Evolutionary conservation across 2,113 vertebrate species (phyloP), one percentile per base, ranked within the genome.

Genomic region (Hassar affinis): DNA sequence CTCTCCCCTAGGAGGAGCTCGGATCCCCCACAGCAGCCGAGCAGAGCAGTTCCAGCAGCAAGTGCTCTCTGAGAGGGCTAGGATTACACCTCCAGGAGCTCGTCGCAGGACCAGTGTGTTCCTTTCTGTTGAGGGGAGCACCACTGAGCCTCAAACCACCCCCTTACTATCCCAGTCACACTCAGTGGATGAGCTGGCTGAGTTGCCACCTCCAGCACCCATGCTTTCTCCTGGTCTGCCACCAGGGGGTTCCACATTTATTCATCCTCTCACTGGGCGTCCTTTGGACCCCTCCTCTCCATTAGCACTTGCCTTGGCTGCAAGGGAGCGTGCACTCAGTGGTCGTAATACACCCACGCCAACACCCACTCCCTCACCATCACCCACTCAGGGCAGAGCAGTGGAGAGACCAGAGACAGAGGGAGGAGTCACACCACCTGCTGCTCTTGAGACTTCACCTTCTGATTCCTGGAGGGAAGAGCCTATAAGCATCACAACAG

Each of bases 251-350:
- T 95, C 95, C 79, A 98, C 97, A 4, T 99, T 99, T 94, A 98
- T 98, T 87, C 98, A 99, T 90, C 97, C 97, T 0, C 95, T 99
- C 42, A 99, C 97, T 0, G 98, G 98, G 79, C 97, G 98, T 86
- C 97, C 97, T 87, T 86, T 99, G 86, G 97, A 99, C 88, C 98
- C 97, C 0, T 97, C 97, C 82, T 99, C 97, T 2, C 98, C 98
- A 18, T 94, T 99, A 86, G 98, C 98, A 74, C 95, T 99, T 79
- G 97, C 98, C 88, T 95, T 99, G 90, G 98, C 98, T 61, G 98
- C 98, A 84, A 93, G 98, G 79, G 97, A 99, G 89, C 94, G 97
- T 89, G 98, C 98, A 1, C 95, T 99, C 82, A 97, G 97, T 0
- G 94, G 95, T 5, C 96, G 98, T 83, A 96, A 94, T 85, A 94